Base-by-base conservation (phyloP, 2,113 vertebrate genomes). In the Conger conger region DNA sequence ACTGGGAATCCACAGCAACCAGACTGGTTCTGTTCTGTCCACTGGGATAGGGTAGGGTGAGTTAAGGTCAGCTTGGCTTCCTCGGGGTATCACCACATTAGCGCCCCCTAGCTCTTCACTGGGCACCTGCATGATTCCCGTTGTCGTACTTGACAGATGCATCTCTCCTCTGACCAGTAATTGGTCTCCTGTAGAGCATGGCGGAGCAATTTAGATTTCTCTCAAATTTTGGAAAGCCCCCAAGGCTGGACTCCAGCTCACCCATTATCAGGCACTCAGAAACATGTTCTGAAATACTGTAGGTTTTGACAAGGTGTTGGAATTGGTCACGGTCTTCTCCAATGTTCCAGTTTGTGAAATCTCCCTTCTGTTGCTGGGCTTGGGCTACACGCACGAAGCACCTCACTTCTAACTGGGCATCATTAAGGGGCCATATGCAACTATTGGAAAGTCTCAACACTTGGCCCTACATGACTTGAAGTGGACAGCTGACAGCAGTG, bases 401-500 rank as follows among this genome's bases (percentile, higher is more conserved):
- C n/a, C 13, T 73, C 68, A 30, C n/a, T 73, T 73, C 8, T 73
- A 11, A 73, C n/a, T 33, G 60, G 60, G 68, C n/a, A 73, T 30
- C 20, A 30, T 73, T 30, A 73, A 27, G n/a, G 6, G 9, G n/a
- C 68, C 27, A 73, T 73, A 73, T 30, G 68, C 3, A 73, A 73
- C n/a, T 33, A 33, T 33, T 73, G 68, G 27, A 73, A 33, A 11
- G 68, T 73, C 68, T 73, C n/a, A 33, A 13, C n/a, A 30, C 68
- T 73, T 73, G 68, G 27, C 68, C 9, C 33, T 73, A 73, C 18
- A 27, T 63, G 68, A 73, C 68, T 73, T n/a, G n/a, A 73, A 73
- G 68, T 73, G n/a, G 68, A 73, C 68, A 73, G 68, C 68, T 73
- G 68, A n/a, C 68, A 73, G 68, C 27, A 33, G n/a, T 73, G 68